Evolutionary conservation across 2,888 invertebrate species (phyloP).

Genomic region (Muscina levida): DNA sequence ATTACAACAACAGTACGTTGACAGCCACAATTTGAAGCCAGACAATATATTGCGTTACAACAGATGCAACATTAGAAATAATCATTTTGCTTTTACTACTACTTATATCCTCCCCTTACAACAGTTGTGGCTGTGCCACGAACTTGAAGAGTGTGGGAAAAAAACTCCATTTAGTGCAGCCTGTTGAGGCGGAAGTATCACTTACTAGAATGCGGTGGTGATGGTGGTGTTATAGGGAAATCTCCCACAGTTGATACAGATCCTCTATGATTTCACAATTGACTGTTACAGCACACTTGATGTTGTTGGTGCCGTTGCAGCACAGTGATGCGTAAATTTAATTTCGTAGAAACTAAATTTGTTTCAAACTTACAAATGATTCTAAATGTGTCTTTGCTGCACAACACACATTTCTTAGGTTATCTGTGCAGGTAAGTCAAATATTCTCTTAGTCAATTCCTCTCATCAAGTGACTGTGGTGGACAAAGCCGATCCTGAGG

Average conservation of each 20-base stretch:
- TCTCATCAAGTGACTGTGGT: too few relatives aligned
- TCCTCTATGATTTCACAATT: not conserved
- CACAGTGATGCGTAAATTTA: not conserved
- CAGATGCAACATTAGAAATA: conserved; percentile 62
- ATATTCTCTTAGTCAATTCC: too few relatives aligned
- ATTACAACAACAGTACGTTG: conserved; percentile 25
- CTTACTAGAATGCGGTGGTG: conserved; percentile 1
- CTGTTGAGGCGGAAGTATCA: conserved; percentile 21
- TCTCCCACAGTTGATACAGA: conserved; percentile 15
- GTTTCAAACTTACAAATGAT: too few relatives aligned
- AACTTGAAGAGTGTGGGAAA: conserved; percentile 15
- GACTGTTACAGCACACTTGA: conserved; percentile 4
- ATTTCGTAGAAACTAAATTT: too few relatives aligned
- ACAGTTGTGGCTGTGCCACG: too few relatives aligned
- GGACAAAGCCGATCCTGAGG: too few relatives aligned
- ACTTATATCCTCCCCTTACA: too few relatives aligned
- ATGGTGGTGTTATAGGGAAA: not conserved
- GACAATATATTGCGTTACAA: conserved; percentile 30
- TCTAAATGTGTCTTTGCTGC: too few relatives aligned
- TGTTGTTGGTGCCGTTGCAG: not conserved
- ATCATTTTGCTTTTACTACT: conserved; percentile 44
- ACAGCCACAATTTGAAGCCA: not conserved
- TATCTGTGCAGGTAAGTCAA: too few relatives aligned
- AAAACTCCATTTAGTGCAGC: not conserved
- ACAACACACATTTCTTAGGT: too few relatives aligned